A percentile compares a stretch with the other conserved stretches of the same genome.
Conservation (phyloP, 2,888 invertebrate genomes). For the Nymphalis urticae region DNA sequence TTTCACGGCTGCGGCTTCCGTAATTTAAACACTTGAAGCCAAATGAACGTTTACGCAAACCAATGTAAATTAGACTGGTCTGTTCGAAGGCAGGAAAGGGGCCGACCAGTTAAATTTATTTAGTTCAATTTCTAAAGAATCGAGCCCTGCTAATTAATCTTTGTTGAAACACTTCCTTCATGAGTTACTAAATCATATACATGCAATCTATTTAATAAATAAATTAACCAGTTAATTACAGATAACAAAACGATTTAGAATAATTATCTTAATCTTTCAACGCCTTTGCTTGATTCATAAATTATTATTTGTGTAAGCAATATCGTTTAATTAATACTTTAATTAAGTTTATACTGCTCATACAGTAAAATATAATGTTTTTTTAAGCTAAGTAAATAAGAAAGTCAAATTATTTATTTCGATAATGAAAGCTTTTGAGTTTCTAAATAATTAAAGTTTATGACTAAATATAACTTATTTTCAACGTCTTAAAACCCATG, state of each 20-base stretch:
- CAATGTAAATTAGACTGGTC: conserved; percentile 40
- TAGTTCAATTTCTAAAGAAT: conserved; percentile 36
- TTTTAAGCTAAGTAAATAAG: too few species aligned
- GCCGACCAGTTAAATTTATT: conserved; percentile 34
- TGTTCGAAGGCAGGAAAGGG: conserved; percentile 38
- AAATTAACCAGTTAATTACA: background rate
- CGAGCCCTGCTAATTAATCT: conserved; percentile 26
- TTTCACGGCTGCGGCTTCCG: conserved; percentile 33
- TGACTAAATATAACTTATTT: too few species aligned
- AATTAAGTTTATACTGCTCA: too few species aligned
- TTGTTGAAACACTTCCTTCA: conserved; percentile 31
- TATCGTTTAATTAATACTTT: background rate
- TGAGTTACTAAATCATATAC: conserved; percentile 19
- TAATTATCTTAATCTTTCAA: conserved; percentile 16
- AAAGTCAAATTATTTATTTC: too few species aligned
- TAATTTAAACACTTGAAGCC: conserved; percentile 21
- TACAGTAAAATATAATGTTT: too few species aligned
- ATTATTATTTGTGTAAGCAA: background rate
- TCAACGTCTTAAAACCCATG: background rate
- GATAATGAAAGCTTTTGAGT: too few species aligned
- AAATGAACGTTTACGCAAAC: conserved; percentile 39
- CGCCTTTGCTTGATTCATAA: background rate
- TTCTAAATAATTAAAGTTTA: too few species aligned
- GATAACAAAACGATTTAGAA: conserved; percentile 15
- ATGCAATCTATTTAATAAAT: conserved; percentile 4